Evolutionary conservation across 2,113 vertebrate genomes (phyloP).

Genomic region (Archocentrus centrarchus): DNA sequence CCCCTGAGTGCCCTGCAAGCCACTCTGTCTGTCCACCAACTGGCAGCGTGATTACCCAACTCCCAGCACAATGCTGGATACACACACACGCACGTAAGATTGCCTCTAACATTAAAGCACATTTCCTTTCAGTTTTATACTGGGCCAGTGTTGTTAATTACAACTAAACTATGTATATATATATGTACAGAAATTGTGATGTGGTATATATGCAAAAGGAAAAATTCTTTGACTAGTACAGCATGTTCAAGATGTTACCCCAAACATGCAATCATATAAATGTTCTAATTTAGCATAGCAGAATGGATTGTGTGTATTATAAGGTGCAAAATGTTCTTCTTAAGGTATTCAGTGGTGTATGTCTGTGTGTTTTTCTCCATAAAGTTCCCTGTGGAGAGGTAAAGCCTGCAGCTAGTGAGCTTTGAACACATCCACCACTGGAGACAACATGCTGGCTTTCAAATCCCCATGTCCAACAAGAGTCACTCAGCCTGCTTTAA

Average conservation of each 20-base stretch:
- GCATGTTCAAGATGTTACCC: background rate
- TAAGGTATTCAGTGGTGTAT: constrained; percentile 22
- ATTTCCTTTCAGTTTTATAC: background rate
- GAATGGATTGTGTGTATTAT: background rate
- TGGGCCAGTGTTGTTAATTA: background rate
- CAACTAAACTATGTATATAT: background rate
- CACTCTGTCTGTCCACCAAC: constrained; percentile 63
- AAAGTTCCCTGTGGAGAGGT: constrained; percentile 53
- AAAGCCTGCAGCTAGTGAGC: constrained; percentile 56
- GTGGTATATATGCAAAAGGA: background rate
- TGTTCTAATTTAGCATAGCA: background rate
- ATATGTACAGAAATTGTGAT: background rate
- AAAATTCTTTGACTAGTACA: background rate
- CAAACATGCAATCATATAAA: background rate
- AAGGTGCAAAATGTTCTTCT: constrained; percentile 11
- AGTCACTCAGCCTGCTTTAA: constrained; percentile 48
- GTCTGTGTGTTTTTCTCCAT: constrained; percentile 35
- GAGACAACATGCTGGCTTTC: constrained; percentile 64
- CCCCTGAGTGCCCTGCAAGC: constrained; percentile 45
- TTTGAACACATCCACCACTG: constrained; percentile 56
- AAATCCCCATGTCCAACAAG: constrained; percentile 65
- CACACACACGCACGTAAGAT: background rate
- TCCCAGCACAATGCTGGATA: background rate
- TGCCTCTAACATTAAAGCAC: background rate
- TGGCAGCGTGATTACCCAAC: constrained; percentile 29